Evolutionary conservation across 2,888 invertebrate species (phyloP).

Genomic region (Temnothorax ravouxi): DNA sequence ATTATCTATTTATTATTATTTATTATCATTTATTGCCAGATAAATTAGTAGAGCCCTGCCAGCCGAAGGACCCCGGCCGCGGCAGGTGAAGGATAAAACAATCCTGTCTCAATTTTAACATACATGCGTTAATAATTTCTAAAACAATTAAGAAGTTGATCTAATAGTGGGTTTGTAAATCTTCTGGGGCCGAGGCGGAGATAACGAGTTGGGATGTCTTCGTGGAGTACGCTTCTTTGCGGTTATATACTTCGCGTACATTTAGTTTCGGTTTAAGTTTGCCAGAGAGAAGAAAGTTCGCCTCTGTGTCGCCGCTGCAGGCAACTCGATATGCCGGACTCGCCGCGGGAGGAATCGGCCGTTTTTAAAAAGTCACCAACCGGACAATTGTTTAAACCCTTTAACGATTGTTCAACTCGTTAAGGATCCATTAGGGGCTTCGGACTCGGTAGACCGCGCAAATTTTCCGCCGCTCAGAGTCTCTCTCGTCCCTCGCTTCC

Average conservation of each 20-base stretch:
- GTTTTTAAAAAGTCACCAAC: conserved; percentile 63
- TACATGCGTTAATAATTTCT: too few relatives aligned
- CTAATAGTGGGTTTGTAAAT: conserved; percentile 64
- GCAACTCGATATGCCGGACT: conserved; percentile 43
- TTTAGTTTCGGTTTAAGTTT: conserved; percentile 71
- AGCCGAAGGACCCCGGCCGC: too few relatives aligned
- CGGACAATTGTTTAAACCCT: conserved; percentile 80
- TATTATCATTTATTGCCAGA: too few relatives aligned
- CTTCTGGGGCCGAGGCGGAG: conserved; percentile 50
- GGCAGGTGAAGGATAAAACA: too few relatives aligned
- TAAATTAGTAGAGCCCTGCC: too few relatives aligned
- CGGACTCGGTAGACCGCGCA: conserved; percentile 70
- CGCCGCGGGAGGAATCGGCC: conserved; percentile 58
- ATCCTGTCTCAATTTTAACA: too few relatives aligned
- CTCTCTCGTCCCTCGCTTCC: conserved; percentile 31
- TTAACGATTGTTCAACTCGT: conserved; percentile 84
- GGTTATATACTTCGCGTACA: conserved; percentile 55
- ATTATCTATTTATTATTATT: too few relatives aligned
- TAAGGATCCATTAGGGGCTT: conserved; percentile 80
- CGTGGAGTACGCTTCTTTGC: conserved; percentile 52
- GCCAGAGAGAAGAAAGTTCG: conserved; percentile 43
- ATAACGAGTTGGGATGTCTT: conserved; percentile 65
- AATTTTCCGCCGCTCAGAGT: conserved; percentile 66
- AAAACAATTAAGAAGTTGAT: too few relatives aligned
- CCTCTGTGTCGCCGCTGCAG: conserved; percentile 27